Base-by-base conservation (phyloP, 2,797 vertebrate species). In the Miichthys miiuy region DNA sequence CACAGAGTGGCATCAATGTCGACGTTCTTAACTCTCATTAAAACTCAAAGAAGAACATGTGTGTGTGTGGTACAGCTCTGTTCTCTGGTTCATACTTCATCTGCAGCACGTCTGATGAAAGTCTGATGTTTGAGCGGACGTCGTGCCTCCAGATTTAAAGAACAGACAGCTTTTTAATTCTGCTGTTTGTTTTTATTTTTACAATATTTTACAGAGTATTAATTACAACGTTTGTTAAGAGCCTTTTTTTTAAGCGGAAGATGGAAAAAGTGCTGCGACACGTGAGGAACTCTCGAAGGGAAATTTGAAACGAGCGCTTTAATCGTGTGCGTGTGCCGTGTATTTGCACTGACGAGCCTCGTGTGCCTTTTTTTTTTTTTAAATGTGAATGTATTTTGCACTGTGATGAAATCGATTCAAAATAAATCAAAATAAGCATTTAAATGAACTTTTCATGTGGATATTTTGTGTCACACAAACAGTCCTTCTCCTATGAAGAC, bases 371-470 rank as follows among this genome's bases (percentile, higher is more conserved):
- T 70, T 68, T 7, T 1, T 81, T 68, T 61, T 34, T 34, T 34
- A 7, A 88, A 89, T 92, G 86, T 91, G 88, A 92, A 92, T 91
- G 72, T 89, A 76, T 75, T 38, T 88, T 92, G 86, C 74, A 92
- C 92, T 93, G 73, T 87, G 84, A 92, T 50, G 14, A 80, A 81
- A 87, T 55, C 77, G 72, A 81, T 79, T 83, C 50, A 77, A 84
- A 89, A 92, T 89, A 78, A 85, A 93, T 88, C 69, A 74, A 82
- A 82, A 54, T 6, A 57, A 76, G 48, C 34, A 62, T 83, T 82
- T 64, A 23, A 72, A 58, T 38, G 3, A 0, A 9, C 23, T 8
- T 47, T 18, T 74, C 14, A 1, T 54, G 11, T 52, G 20, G 5
- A 47, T 75, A 44, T 58, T 75, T 69, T 18, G 27, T 34, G 4